Evolutionary conservation across 2,888 invertebrate genomes (phyloP), one percentile per base, ranked within the genome.

Genomic region (Leptogaster cylindrica): DNA sequence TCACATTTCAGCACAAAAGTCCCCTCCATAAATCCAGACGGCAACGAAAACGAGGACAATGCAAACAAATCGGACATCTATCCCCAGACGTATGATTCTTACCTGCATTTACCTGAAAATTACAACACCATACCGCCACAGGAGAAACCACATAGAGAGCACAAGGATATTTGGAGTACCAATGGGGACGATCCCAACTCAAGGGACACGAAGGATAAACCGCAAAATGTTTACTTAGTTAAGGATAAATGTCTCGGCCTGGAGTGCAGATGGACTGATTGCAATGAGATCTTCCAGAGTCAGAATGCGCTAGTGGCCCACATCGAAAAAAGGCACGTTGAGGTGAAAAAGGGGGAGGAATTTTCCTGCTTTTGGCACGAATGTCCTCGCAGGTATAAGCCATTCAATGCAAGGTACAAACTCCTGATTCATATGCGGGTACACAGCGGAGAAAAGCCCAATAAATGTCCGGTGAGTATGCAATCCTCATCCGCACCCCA

Each of bases 351-450:
- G 84, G 89, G 89, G 10, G 89, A 97, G 74, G 93, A 95, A 74
- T 97, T 96, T 81, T 90, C 95, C 28, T 98, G 97, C 76, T 87
- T 91, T 48, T 98, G 97, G 97, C 84, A 88, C 66, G 92, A 92
- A n/a, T 98, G 98, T 80, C 91, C 93, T 0, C 83, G 96, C 64
- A 87, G 91, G 71, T 88, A 90, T 12, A 88, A 95, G 66, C 96
- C 97, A 0, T 98, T 98, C 83, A 97, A 98, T 81, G 98, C 98
- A 0, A 87, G 97, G 72, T 99, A 99, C 84, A 99, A 98, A 81
- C 84, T 99, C 44, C 87, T 97, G 39, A 98, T 93, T 61, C 97
- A 97, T 78, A 96, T 98, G 95, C 83, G 98, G 12, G 92, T 97
- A 0, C 99, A 99, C 80, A 97, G 96, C 16, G 97, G 98, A 3